Evolutionary conservation across 2,888 invertebrate genomes (phyloP).

Genomic region (Glyphotaelius pellucidus): DNA sequence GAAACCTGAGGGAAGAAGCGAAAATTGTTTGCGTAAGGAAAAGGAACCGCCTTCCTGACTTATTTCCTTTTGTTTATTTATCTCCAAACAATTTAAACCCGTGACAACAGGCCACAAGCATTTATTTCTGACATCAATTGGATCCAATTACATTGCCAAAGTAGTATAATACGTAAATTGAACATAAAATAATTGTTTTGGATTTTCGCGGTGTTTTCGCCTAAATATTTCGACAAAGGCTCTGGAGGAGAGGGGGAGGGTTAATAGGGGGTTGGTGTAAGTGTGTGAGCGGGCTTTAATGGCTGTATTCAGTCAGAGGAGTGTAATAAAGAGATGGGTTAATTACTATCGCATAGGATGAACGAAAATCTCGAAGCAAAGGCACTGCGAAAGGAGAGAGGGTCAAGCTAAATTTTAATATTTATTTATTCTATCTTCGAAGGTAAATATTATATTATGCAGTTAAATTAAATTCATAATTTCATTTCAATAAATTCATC

Average conservation of each 20-base stretch:
- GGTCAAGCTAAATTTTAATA: not conserved
- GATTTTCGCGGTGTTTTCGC: not conserved
- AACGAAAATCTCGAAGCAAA: not conserved
- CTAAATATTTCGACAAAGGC: not conserved
- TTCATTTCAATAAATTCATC: no score
- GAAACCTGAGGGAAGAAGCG: no score
- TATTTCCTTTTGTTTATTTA: not conserved
- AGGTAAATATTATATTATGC: no score
- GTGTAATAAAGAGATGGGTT: constrained; percentile 37
- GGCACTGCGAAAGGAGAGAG: not conserved
- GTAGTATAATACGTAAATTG: not conserved
- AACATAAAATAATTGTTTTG: not conserved
- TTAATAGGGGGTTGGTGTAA: not conserved
- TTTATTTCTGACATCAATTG: not conserved
- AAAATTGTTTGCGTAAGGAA: not conserved
- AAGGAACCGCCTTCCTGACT: not conserved
- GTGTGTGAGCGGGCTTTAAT: not conserved
- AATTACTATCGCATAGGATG: not conserved
- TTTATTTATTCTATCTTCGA: not conserved
- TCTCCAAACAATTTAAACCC: not conserved
- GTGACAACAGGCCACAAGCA: not conserved
- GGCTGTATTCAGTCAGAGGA: not conserved
- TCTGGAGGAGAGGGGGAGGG: not conserved
- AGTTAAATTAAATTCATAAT: no score
- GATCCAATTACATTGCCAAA: not conserved